Evolutionary conservation across 2,113 vertebrate species (phyloP), one percentile per base, ranked within the genome.

Genomic region (Podiceps cristatus): DNA sequence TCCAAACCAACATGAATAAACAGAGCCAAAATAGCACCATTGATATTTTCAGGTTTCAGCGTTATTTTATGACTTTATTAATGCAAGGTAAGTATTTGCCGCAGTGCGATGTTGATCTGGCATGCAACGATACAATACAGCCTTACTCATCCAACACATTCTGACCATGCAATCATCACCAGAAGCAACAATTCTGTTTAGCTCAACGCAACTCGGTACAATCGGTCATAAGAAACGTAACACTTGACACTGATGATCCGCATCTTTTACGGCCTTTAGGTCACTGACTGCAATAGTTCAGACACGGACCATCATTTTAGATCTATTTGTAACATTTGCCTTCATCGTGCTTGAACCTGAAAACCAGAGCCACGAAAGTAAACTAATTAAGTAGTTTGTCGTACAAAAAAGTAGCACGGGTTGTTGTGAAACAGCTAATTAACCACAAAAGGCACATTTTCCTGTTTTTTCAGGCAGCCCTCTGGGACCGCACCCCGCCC

Each of bases 181-280:
- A 90, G 35, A 78, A 80, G 24, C 2, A 11, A 55, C 10, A 33
- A 28, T 49, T 86, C 63, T 9, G 18, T 45, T 69, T 18, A 69
- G 33, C 23, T 81, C 50, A 52, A 10, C 18, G 64, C 28, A 81
- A 13, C 28, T 52, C 29, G 20, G 31, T 53, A 29, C 35, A 23
- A 35, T 2, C 4, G 0, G 9, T 49, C 18, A 0, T 10, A 44
- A 60, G 53, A 52, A 77, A 50, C 2, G 1, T 8, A 80, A 58
- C 35, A 11, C 8, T n/a, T 33, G 25, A n/a, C 25, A 24, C 4
- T 0, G 0, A 22, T 5, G 25, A 64, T 7, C 19, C 3, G 0
- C 20, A 14, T 14, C 40, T 68, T 47, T 29, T 52, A 25, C n/a
- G 66, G 77, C 60, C 52, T 37, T 87, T 23, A 42, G 28, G 20